Evolutionary conservation across 2,797 vertebrate genomes (phyloP).

Genomic region (Psittacula derbiana): DNA sequence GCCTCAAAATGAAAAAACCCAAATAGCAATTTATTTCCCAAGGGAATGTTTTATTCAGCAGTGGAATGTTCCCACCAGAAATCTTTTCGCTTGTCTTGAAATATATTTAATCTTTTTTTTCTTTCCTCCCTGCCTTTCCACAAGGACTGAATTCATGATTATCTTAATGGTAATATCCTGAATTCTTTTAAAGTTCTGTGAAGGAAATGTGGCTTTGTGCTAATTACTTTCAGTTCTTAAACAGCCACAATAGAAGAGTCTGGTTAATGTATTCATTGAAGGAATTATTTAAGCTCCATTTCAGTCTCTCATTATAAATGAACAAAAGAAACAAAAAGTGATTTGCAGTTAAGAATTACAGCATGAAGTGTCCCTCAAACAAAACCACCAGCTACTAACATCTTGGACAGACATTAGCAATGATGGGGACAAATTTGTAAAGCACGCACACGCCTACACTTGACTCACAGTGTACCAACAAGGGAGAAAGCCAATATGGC

Average conservation of each 20-base stretch:
- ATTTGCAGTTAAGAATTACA: slow-evolving; percentile 75
- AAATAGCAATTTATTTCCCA: slow-evolving; percentile 63
- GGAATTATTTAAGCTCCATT: slow-evolving; percentile 80
- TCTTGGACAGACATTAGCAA: slow-evolving; percentile 58
- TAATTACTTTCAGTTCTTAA: slow-evolving; percentile 77
- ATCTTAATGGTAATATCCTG: slow-evolving; percentile 61
- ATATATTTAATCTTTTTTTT: slow-evolving; percentile 67
- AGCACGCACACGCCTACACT: slow-evolving; percentile 78
- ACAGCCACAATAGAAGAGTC: slow-evolving; percentile 72
- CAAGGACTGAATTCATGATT: slow-evolving; percentile 71
- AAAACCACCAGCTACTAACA: slow-evolving; percentile 66
- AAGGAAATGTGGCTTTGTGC: slow-evolving; percentile 74
- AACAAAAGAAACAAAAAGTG: slow-evolving; percentile 77
- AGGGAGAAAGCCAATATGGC: slow-evolving; percentile 57
- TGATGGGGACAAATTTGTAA: slow-evolving; percentile 71
- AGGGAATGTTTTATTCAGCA: slow-evolving; percentile 67
- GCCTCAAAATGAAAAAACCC: slow-evolving; percentile 49
- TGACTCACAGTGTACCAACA: slow-evolving; percentile 72
- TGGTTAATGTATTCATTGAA: slow-evolving; percentile 75
- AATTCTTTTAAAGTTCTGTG: slow-evolving; percentile 71
- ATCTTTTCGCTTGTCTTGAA: slow-evolving; percentile 67
- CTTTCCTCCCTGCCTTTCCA: slow-evolving; percentile 44
- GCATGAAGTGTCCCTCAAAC: slow-evolving; percentile 74
- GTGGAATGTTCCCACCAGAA: slow-evolving; percentile 74
- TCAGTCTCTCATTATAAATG: slow-evolving; percentile 71